Base-by-base conservation (phyloP, 1,140 invertebrate genomes). In the Anthonomus grandis region DNA sequence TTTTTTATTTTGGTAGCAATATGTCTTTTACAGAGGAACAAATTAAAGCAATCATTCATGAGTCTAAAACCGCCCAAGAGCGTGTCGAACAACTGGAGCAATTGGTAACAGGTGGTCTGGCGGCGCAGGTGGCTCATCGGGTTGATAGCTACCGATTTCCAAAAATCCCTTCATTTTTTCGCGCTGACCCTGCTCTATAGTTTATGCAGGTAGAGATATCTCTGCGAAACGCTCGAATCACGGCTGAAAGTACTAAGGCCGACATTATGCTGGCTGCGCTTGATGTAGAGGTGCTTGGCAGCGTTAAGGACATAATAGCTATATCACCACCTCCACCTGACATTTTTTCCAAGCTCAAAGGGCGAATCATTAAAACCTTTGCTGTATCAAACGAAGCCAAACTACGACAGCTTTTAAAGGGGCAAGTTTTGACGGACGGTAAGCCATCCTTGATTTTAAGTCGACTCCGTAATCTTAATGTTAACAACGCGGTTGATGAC, bases 391-490 rank as follows among this genome's bases (percentile, higher is more conserved):
- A 41, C 9, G 39, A 47, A 31, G 45, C 17, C 17, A 22, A 47
- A 22, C 18, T 47, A 17, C 6, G 45, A 19, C 24, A 46, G 21
- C 18, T 50, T 5, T 50, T 50, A 13, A 50, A 36, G 12, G 47
- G 22, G 10, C 17, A n/a, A 22, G 45, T 31, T 6, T 47, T 47
- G 27, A 31, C 18, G 27, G 45, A 31, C 23, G 18, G 23, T 22
- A 22, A 31, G 18, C 45, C 45, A 22, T 31, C 45, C 17, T 31
- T n/a, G 27, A 47, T 47, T 50, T 41, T 50, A 45, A 36, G 47
- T 19, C 6, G 47, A 41, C 12, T 50, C 5, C 24, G 34, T 5
- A 50, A 15, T 36, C 18, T 50, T 9, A 50, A 36, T 36, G 27
- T 13, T 41, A n/a, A 41, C 6, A 50, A 36, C 22, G 47, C 34